Evolutionary conservation across 2,888 invertebrate species (phyloP), one percentile per base, ranked within the genome.

Genomic region (Argyra leucocephala): DNA sequence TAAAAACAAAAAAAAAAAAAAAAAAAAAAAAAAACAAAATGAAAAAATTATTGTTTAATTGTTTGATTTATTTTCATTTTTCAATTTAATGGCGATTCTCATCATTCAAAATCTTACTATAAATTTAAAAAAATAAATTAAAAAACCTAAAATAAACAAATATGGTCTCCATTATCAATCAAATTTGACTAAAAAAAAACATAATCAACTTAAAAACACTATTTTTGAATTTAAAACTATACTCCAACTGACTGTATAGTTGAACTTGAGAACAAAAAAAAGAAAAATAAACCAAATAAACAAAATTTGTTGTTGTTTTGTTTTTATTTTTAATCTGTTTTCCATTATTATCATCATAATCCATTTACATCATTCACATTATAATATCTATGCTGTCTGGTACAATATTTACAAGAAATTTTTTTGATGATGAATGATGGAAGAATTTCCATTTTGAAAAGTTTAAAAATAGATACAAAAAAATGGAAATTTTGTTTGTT

Each of bases 61-160:
- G 48, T 12, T 48, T 48, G 9, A 48, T 48, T 6, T 18, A 48
- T 48, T 48, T n/a, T 15, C 15, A 48, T 48, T 48, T 48, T 48
- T 48, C 48, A 48, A 48, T 48, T 48, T 48, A 48, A 48, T 48
- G 48, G 48, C 48, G 48, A 48, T 48, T 48, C 48, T 48, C 48
- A 48, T 48, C 18, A 48, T 48, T 48, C n/a, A 48, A 48, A 48
- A 48, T 7, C 7, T 1, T 6, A 26, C 26, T 26, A 26, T 6
- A 26, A 6, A 26, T 26, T 6, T 6, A 26, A 7, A 26, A 3
- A 31, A 31, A 31, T 6, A 31, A 31, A 7, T 10, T 10, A 31
- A 6, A 4, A 6, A 48, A 48, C n/a, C n/a, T n/a, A n/a, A n/a
- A n/a, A n/a, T n/a, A 48, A 48, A n/a, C 48, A 48, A 48, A 48